Evolutionary conservation across 2,113 vertebrate species (phyloP), one percentile per base, ranked within the genome.

Genomic region (Hylia prasina): DNA sequence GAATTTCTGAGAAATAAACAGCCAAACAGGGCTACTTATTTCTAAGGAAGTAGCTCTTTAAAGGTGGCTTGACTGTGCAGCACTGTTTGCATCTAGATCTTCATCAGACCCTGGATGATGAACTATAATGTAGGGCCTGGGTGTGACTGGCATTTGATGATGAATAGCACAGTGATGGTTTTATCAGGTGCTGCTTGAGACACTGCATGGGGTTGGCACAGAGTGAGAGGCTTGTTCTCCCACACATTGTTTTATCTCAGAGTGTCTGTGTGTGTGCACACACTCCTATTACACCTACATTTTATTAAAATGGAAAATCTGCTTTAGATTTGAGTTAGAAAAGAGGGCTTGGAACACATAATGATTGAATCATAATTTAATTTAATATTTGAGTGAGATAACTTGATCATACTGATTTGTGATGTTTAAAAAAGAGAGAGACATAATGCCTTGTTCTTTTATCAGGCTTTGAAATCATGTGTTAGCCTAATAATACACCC

Each of bases 141-240:
- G 9, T 78, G 45, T 57, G 61, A 51, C 15, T 84, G 10, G 8
- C 25, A 7, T 63, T 47, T 70, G 42, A 19, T 75, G 17, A 54
- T 44, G 23, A 65, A 48, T 23, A 75, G 56, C 51, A 21, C 9
- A 39, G 21, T 14, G 23, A n/a, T 75, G 44, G 15, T 44, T 87
- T n/a, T 31, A 14, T 24, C 68, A 64, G 61, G n/a, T 87, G 75
- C 61, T 73, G 35, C 42, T 57, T 18, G 27, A 80, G 33, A 44
- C 19, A 5, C 44, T 58, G 19, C 69, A n/a, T 7, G 15, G 44
- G 48, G n/a, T 82, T 0, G 0, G 12, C 4, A 1, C n/a, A n/a
- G 30, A 84, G 27, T 4, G 12, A 82, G n/a, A 65, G 13, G 9
- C 10, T 88, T 48, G 3, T 76, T 90, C 51, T 68, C 44, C 44